Base-by-base conservation (phyloP, 2,797 vertebrate genomes). In the Pyrrhura leucotis region DNA sequence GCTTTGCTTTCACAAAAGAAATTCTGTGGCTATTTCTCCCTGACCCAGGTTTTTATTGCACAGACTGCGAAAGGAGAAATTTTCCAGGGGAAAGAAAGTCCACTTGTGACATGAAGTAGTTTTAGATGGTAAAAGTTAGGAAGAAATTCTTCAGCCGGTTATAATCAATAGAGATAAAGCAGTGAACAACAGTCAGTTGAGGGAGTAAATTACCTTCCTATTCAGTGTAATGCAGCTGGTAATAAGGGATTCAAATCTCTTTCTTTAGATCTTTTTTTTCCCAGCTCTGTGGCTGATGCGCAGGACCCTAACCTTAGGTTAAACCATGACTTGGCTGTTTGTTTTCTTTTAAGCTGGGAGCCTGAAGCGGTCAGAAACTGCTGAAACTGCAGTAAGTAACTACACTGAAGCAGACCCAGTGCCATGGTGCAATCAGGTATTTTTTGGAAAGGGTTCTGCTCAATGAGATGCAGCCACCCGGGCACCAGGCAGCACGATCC, bases 181-280 rank as follows among this genome's bases (percentile, higher is more conserved):
- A 68, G 47, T 1, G 37, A 62, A 83, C 29, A 68, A 66, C 42
- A 79, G 35, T 5, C 50, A 44, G 45, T 4, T 20, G 61, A 44
- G 76, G 56, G 58, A 47, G 51, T 74, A 63, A 76, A 91, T 89
- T 42, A n/a, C 76, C 92, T 73, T 81, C 18, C 82, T 61, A 31
- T 54, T 86, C 91, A 90, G 50, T 12, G 59, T 23, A 75, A 90
- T 54, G 17, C 42, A 54, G 2, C 21, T 48, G n/a, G 9, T 83
- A 90, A 92, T 54, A 88, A 89, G 31, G 39, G 48, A 73, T 90
- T 25, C 51, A 73, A 89, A 86, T 69, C 39, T 68, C 76, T 75
- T 16, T 77, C 67, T 54, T 89, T 37, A 71, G 71, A 67, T 76
- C 22, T 81, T 3, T 74, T 59, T 44, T 48, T 56, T 2, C 51